Percentiles rank a stretch among this genome's conserved stretches.
phyloP scores from a whole-genome alignment of 2,113 vertebrate genomes.

The Xenopus borealis region DNA sequence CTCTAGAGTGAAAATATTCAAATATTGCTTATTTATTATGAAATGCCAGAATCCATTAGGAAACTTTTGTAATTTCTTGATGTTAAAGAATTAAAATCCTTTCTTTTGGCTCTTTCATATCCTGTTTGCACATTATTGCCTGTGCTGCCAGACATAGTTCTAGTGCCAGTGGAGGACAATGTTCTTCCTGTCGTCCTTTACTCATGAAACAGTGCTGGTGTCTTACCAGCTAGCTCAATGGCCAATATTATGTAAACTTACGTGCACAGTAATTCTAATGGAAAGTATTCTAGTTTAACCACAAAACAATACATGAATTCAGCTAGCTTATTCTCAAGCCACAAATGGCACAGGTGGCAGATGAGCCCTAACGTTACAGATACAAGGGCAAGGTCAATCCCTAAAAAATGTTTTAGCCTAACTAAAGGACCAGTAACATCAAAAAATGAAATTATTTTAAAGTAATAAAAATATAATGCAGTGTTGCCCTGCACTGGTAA shows the following conservation, averaged over 20 bases:
- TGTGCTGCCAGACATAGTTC: conserved; percentile 5
- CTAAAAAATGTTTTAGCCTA: too few species aligned
- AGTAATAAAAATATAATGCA: too few species aligned
- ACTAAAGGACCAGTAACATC: too few species aligned
- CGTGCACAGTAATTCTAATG: conserved; percentile 22
- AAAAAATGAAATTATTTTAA: too few species aligned
- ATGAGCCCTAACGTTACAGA: too few species aligned
- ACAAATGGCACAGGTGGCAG: neutral
- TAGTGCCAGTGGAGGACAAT: conserved; percentile 34
- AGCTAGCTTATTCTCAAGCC: neutral
- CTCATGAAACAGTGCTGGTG: conserved; percentile 4
- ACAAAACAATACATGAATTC: conserved; percentile 13
- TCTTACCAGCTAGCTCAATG: conserved; percentile 14
- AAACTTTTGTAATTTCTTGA: conserved; percentile 2
- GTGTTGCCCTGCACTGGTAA: too few species aligned
- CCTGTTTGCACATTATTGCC: conserved; percentile 13
- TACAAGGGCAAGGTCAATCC: too few species aligned
- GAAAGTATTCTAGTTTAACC: neutral
- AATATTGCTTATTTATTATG: conserved; percentile 10
- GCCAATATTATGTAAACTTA: conserved; percentile 25
- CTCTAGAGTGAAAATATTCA: too few species aligned
- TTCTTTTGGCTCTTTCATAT: conserved; percentile 25
- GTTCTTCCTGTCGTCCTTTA: conserved; percentile 29
- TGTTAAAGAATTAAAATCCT: conserved; percentile 9
- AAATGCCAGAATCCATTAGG: neutral